Percentiles rank a stretch among this genome's conserved stretches.
These are phyloP conservation scores for Mycalesis mineus DNA, from an alignment of 2,888 invertebrate genomes.

Conservation along the genomic window DNA sequence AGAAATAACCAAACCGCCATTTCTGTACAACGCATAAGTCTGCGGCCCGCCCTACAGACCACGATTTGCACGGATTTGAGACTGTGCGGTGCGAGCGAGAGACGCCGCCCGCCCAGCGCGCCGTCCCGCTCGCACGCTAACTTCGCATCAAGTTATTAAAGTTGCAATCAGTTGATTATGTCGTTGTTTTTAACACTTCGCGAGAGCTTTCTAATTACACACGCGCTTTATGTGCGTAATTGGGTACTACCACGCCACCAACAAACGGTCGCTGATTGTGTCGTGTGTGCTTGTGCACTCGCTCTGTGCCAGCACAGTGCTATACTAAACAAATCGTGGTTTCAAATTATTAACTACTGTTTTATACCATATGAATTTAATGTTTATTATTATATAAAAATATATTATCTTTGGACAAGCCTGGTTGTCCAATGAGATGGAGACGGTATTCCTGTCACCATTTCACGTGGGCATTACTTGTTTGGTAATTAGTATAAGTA, in stretches of 20 bases:
- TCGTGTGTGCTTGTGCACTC: neutral
- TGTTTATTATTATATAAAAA: too few species aligned
- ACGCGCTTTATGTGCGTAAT: constrained; percentile 21
- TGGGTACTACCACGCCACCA: neutral
- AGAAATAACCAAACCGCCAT: too few species aligned
- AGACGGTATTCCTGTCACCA: too few species aligned
- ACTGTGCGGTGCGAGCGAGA: constrained; percentile 45
- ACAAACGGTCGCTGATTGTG: constrained; percentile 9
- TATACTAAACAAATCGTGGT: too few species aligned
- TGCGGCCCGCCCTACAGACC: constrained; percentile 57
- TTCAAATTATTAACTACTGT: too few species aligned
- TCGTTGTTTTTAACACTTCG: constrained; percentile 59
- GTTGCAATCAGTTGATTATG: constrained; percentile 71
- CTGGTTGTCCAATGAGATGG: too few species aligned
- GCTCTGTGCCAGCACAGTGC: too few species aligned
- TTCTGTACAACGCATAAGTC: constrained; percentile 25
- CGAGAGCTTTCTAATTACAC: constrained; percentile 60
- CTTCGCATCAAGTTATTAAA: constrained; percentile 58
- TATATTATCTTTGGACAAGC: too few species aligned
- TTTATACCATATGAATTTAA: too few species aligned
- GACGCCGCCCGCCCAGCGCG: constrained; percentile 23
- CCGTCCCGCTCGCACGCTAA: constrained; percentile 42
- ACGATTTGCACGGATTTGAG: constrained; percentile 59
- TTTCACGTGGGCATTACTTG: too few species aligned
- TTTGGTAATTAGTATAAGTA: too few species aligned